A percentile compares a stretch with the other conserved stretches of the same genome.
Evolutionary conservation across 2,888 invertebrate species (phyloP).

Genomic region (Eupeodes luniger): DNA sequence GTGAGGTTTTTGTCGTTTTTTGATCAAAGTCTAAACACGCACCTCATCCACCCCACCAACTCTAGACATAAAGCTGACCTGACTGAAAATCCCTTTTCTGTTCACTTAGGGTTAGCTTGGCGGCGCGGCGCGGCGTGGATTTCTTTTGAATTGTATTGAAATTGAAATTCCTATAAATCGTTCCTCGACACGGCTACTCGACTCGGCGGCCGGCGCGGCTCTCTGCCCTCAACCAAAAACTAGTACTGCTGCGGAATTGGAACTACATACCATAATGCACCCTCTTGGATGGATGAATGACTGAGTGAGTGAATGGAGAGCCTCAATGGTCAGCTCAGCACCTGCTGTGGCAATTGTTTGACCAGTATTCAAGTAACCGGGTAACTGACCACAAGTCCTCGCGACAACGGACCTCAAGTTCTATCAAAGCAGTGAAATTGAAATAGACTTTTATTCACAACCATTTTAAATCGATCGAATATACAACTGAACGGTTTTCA

Average conservation of each 20-base stretch:
- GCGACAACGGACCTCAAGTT: constrained; percentile 25
- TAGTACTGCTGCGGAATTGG: constrained; percentile 47
- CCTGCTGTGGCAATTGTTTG: constrained; percentile 75
- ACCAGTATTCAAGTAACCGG: constrained; percentile 83
- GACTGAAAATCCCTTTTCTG: constrained; percentile 10
- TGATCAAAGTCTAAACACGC: constrained; percentile 23
- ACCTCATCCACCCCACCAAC: neutral
- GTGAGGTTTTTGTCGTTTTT: constrained; percentile 24
- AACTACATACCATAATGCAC: constrained; percentile 45
- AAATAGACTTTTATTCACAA: constrained; percentile 22
- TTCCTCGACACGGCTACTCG: constrained; percentile 36
- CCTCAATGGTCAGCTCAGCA: constrained; percentile 61
- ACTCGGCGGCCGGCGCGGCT: neutral
- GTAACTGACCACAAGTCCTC: constrained; percentile 83
- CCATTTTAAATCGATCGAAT: constrained; percentile 57
- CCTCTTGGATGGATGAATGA: constrained; percentile 54
- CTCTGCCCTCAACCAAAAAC: neutral
- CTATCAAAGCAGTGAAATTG: constrained; percentile 4
- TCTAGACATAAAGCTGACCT: neutral
- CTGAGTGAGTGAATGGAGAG: constrained; percentile 16
- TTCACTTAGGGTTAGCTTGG: constrained; percentile 7
- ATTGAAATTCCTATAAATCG: constrained; percentile 69
- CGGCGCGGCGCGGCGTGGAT: constrained; percentile 25
- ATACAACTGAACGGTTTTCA: constrained; percentile 48
- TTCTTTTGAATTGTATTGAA: constrained; percentile 37